These are phyloP conservation scores for Diabrotica balteata DNA, from an alignment of 2,888 invertebrate species.

Conservation along the genomic window DNA sequence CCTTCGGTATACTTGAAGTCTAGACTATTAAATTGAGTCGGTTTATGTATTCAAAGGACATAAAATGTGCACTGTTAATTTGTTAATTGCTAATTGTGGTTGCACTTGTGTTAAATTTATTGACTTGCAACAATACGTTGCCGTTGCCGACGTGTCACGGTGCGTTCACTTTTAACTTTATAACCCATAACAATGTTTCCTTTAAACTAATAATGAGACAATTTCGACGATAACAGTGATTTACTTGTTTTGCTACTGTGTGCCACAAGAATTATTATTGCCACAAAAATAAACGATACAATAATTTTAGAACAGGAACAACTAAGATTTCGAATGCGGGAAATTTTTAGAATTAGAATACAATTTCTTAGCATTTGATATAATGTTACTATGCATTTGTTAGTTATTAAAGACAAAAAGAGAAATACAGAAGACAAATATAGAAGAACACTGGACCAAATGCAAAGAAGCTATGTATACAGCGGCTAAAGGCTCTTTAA, in stretches of 20 bases:
- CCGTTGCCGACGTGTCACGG: conserved; percentile 33
- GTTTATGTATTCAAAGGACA: conserved; percentile 26
- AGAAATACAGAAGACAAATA: no score
- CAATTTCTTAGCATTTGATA: no score
- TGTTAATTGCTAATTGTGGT: conserved; percentile 55
- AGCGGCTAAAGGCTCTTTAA: no score
- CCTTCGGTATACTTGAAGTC: conserved; percentile 34
- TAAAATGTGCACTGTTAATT: conserved; percentile 46
- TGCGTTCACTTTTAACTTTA: conserved; percentile 39
- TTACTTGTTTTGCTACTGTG: neutral
- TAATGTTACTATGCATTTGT: no score
- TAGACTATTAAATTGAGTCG: conserved; percentile 41
- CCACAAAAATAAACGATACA: no score
- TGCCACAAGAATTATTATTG: no score
- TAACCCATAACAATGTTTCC: conserved; percentile 25
- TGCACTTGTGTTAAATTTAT: conserved; percentile 45
- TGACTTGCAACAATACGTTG: conserved; percentile 40
- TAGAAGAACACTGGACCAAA: no score
- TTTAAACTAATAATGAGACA: conserved; percentile 12
- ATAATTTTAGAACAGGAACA: no score
- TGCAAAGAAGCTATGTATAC: no score
- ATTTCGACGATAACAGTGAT: conserved; percentile 14
- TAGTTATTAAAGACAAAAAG: no score
- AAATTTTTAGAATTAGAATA: no score
- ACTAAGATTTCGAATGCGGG: no score